A percentile compares a stretch with the other conserved stretches of the same genome.
Evolutionary conservation across 2,113 vertebrate genomes (phyloP).

Genomic region (Antechinus flavipes): DNA sequence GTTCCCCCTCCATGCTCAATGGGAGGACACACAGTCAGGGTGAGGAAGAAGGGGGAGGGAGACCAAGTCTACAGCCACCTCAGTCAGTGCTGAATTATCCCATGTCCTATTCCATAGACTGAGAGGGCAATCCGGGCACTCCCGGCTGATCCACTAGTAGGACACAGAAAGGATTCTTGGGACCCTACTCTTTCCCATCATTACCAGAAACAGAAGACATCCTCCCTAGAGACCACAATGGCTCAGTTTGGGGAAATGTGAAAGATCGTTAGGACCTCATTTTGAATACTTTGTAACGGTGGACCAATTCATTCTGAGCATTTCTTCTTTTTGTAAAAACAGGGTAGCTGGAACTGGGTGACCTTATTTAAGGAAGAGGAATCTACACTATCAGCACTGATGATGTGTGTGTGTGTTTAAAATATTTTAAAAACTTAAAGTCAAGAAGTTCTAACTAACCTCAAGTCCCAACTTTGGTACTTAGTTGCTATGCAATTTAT

Average conservation of each 20-base stretch:
- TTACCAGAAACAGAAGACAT: neutral
- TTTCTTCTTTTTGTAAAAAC: neutral
- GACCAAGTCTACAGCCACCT: neutral
- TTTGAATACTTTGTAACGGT: neutral
- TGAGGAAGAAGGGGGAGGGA: neutral
- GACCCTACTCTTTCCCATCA: neutral
- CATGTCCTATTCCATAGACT: neutral
- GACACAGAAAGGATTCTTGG: neutral
- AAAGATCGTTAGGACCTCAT: neutral
- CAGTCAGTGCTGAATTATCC: neutral
- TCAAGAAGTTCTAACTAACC: neutral
- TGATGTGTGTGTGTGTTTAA: neutral
- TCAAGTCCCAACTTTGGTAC: neutral
- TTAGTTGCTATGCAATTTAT: neutral
- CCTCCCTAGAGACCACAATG: conserved; percentile 9
- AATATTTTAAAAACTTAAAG: neutral
- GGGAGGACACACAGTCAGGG: neutral
- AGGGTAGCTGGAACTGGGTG: neutral
- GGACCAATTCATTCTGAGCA: neutral
- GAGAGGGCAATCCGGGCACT: neutral
- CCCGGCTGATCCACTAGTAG: neutral
- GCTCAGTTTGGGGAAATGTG: neutral
- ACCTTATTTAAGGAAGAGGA: neutral
- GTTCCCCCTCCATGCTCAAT: neutral
- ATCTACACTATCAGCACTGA: neutral